Conservation (phyloP, 2,888 invertebrate genomes). For the Furcula furcula region DNA sequence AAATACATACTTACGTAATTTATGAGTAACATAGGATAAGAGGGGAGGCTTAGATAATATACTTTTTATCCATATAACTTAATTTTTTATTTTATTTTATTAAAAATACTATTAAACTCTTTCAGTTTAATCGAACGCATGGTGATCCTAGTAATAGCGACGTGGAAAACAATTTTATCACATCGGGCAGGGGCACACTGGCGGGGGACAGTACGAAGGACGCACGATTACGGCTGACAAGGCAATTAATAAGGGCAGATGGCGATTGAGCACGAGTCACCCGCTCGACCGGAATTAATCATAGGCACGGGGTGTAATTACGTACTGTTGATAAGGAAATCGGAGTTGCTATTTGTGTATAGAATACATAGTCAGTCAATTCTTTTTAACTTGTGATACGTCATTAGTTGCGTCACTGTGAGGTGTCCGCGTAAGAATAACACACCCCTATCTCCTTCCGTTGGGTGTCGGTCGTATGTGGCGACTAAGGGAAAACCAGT, state of each 20-base stretch:
- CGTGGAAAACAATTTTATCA: slow-evolving; percentile 44
- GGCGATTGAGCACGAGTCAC: slow-evolving; percentile 79
- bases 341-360: slow-evolving; percentile 22
- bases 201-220: slow-evolving; percentile 56
- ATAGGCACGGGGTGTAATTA: slow-evolving; percentile 58
- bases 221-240: slow-evolving; percentile 75
- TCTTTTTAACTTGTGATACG: too few relatives aligned
- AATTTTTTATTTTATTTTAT: too few relatives aligned
- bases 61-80: too few relatives aligned
- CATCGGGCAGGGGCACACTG: slow-evolving; percentile 41
- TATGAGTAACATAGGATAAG: too few relatives aligned
- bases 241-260: slow-evolving; percentile 80
- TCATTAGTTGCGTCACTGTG: slow-evolving; percentile 3
- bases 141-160: slow-evolving; percentile 11
- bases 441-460: too few relatives aligned
- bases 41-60: too few relatives aligned
- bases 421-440: too few relatives aligned
- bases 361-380: slow-evolving; percentile 17
- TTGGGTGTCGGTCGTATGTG: too few relatives aligned
- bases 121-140: not conserved
- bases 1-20: too few relatives aligned
- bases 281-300: slow-evolving; percentile 76
- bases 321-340: slow-evolving; percentile 34
- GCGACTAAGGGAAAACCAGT: too few relatives aligned
- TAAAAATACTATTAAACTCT: not conserved